phyloP scores from a whole-genome alignment of 53 echinoderm and acorn worm species.

The Pentamera pediparva region DNA sequence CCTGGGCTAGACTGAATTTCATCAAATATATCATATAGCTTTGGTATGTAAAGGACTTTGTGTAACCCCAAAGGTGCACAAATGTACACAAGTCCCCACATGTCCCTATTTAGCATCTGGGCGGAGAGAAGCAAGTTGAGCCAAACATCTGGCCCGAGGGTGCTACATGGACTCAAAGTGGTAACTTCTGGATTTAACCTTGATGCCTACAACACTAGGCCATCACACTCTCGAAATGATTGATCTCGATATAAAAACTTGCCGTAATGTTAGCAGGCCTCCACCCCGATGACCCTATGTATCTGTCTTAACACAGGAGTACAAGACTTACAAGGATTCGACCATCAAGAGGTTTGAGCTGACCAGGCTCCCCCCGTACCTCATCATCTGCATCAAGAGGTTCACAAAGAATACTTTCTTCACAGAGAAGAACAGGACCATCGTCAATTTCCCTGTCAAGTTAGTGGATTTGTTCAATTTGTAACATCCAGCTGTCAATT shows the following conservation, averaged over 20 bases:
- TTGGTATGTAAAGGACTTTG: too few relatives aligned
- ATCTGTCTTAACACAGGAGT: constrained; percentile 53
- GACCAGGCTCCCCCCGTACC: constrained; percentile 82
- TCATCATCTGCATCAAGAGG: constrained; percentile 91
- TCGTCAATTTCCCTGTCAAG: constrained; percentile 98
- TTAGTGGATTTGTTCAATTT: constrained; percentile 35
- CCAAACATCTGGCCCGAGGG: too few relatives aligned
- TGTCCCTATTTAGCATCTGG: too few relatives aligned
- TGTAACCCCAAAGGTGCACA: too few relatives aligned
- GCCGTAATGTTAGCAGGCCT: background rate
- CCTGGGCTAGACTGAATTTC: too few relatives aligned
- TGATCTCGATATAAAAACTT: background rate
- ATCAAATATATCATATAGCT: too few relatives aligned
- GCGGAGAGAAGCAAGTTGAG: too few relatives aligned
- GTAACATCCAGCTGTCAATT: too few relatives aligned
- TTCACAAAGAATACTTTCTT: constrained; percentile 97
- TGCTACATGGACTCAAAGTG: too few relatives aligned
- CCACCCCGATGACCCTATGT: background rate
- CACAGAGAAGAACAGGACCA: constrained; percentile 87
- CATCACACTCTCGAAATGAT: background rate
- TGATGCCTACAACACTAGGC: too few relatives aligned
- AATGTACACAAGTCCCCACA: too few relatives aligned
- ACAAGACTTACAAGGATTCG: constrained; percentile 96
- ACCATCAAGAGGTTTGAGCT: constrained; percentile 86
- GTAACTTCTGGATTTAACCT: too few relatives aligned